Evolutionary conservation across 1,140 invertebrate species (phyloP).

Genomic region (Hypsibius dujardini): DNA sequence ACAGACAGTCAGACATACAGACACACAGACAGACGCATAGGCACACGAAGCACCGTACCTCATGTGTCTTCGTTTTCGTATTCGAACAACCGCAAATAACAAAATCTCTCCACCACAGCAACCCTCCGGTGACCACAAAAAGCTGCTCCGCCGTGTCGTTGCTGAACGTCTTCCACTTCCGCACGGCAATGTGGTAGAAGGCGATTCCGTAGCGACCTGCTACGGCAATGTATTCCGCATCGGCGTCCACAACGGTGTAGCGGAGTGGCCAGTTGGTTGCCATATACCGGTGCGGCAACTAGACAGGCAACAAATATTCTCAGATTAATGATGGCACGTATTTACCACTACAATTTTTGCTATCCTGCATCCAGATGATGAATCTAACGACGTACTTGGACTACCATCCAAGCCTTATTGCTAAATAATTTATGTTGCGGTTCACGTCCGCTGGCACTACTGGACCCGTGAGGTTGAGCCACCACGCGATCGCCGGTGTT

Average conservation of each 20-base stretch:
- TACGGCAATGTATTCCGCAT: constrained; percentile 68
- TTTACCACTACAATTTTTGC: no score
- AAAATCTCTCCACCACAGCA: constrained; percentile 77
- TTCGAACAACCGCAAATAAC: constrained; percentile 67
- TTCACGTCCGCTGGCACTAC: constrained; percentile 22
- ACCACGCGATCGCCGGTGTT: constrained; percentile 50
- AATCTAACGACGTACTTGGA: background rate
- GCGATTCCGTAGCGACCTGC: constrained; percentile 82
- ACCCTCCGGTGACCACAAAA: constrained; percentile 78
- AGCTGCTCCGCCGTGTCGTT: constrained; percentile 63
- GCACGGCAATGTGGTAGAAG: constrained; percentile 66
- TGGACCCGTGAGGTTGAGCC: constrained; percentile 25
- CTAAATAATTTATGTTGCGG: constrained; percentile 7
- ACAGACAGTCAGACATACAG: no score
- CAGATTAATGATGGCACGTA: no score
- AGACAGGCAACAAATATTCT: constrained; percentile 15
- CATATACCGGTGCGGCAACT: constrained; percentile 74
- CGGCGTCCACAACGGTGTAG: constrained; percentile 69
- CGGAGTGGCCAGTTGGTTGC: constrained; percentile 88
- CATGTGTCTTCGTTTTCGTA: constrained; percentile 60
- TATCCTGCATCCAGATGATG: no score
- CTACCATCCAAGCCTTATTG: constrained; percentile 2
- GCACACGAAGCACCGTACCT: no score
- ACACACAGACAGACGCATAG: no score
- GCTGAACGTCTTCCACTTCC: constrained; percentile 92